Conservation (phyloP, 1,140 invertebrate species). For the Drosophila repletoides region DNA sequence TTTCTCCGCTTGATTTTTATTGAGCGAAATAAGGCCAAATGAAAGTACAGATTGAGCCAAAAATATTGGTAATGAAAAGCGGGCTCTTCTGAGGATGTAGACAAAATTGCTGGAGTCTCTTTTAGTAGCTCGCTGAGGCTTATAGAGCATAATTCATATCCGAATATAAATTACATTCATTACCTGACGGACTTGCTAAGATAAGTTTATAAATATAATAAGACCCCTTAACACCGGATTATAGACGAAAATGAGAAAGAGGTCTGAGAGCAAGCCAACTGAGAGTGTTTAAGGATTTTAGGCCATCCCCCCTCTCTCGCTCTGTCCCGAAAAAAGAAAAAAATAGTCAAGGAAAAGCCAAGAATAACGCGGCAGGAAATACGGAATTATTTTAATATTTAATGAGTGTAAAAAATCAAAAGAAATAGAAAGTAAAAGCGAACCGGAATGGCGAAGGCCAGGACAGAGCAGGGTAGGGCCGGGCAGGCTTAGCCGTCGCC, state of each 20-base stretch:
- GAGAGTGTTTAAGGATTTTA: background rate
- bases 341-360: background rate
- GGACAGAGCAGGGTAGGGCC: conserved; percentile 2
- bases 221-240: conserved; percentile 50
- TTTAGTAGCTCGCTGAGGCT: no score
- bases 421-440: conserved; percentile 16
- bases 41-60: no score
- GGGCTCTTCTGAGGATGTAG: no score
- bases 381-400: conserved; percentile 72
- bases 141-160: no score
- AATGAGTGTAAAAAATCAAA: conserved; percentile 51
- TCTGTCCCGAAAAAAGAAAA: no score
- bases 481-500: no score
- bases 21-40: background rate
- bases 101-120: no score
- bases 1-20: conserved; percentile 21
- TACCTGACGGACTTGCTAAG: background rate
- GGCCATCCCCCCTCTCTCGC: no score
- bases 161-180: no score
- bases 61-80: no score
- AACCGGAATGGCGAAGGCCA: conserved; percentile 17
- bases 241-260: conserved; percentile 64
- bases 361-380: conserved; percentile 22
- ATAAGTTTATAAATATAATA: conserved; percentile 26
- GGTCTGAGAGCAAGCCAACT: background rate